Conservation (phyloP, 1,140 invertebrate species). For the Lordiphosa mommai region DNA sequence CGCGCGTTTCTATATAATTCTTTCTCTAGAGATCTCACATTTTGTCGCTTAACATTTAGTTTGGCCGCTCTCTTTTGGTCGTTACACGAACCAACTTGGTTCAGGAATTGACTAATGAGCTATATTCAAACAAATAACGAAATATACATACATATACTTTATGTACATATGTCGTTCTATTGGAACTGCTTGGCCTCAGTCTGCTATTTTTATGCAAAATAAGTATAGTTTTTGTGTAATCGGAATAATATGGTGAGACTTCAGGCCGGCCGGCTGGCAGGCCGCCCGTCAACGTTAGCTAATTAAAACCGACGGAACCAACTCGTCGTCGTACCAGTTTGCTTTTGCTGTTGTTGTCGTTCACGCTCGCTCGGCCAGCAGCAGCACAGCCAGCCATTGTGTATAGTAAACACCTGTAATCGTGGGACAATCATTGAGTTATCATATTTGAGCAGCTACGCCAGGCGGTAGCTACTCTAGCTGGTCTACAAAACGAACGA, state of each 20-base stretch:
- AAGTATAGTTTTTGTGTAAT: slow-evolving; percentile 55
- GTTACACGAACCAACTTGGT: slow-evolving; percentile 57
- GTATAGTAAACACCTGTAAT: slow-evolving; percentile 65
- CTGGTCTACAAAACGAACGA: not conserved
- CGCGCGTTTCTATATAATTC: slow-evolving; percentile 26
- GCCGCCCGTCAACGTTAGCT: slow-evolving; percentile 39
- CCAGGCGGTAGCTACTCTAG: slow-evolving; percentile 1
- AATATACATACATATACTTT: not conserved
- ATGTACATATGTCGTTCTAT: not conserved
- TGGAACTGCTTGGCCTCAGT: slow-evolving; percentile 13
- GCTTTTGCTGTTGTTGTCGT: slow-evolving; percentile 7
- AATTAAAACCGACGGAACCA: slow-evolving; percentile 60
- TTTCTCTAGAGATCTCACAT: slow-evolving; percentile 55
- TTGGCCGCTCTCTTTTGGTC: slow-evolving; percentile 38
- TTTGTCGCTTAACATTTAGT: slow-evolving; percentile 58
- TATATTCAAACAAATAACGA: not conserved
- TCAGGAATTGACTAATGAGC: slow-evolving; percentile 61
- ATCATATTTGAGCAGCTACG: slow-evolving; percentile 53
- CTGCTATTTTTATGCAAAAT: slow-evolving; percentile 62
- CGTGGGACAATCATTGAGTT: slow-evolving; percentile 59
- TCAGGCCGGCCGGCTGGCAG: slow-evolving; percentile 13
- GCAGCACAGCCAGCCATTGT: slow-evolving; percentile 9
- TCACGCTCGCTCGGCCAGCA: not conserved
- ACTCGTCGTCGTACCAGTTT: slow-evolving; percentile 33
- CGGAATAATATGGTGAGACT: slow-evolving; percentile 53